phyloP scores from a whole-genome alignment of 2,797 vertebrate genomes.

The Enteromius fasciolatus region DNA sequence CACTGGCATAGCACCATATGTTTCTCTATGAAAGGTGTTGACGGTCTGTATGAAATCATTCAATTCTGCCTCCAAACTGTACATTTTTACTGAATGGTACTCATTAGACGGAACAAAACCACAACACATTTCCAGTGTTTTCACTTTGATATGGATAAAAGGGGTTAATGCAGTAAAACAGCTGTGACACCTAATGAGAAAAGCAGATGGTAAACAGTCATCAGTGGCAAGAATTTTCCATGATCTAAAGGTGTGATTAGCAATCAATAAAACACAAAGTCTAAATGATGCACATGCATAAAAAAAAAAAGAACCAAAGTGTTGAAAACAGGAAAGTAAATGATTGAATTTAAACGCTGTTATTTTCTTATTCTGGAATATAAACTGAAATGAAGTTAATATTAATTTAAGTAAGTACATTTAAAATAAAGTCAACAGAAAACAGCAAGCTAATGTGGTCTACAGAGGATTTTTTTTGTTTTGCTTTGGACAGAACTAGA shows the following conservation, averaged over 20 bases:
- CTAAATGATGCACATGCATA: neutral
- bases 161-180: constrained; percentile 14
- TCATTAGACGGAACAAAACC: constrained; percentile 24
- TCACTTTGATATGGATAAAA: constrained; percentile 14
- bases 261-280: constrained; percentile 23
- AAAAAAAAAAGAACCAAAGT: constrained; percentile 2
- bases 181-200: constrained; percentile 29
- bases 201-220: constrained; percentile 31
- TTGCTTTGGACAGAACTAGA: constrained; percentile 57
- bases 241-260: constrained; percentile 29
- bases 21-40: constrained; percentile 24
- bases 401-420: neutral
- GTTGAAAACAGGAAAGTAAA: neutral
- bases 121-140: constrained; percentile 33
- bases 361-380: neutral
- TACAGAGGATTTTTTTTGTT: constrained; percentile 18
- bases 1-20: constrained; percentile 41
- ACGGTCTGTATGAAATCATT: constrained; percentile 40
- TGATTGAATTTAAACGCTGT: constrained; percentile 9
- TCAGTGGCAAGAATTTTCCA: constrained; percentile 28
- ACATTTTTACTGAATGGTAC: constrained; percentile 20
- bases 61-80: neutral
- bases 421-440: neutral
- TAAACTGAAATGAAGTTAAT: neutral
- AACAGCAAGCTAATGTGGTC: neutral